Conservation (phyloP, 2,113 vertebrate genomes). For the Megalops atlanticus region DNA sequence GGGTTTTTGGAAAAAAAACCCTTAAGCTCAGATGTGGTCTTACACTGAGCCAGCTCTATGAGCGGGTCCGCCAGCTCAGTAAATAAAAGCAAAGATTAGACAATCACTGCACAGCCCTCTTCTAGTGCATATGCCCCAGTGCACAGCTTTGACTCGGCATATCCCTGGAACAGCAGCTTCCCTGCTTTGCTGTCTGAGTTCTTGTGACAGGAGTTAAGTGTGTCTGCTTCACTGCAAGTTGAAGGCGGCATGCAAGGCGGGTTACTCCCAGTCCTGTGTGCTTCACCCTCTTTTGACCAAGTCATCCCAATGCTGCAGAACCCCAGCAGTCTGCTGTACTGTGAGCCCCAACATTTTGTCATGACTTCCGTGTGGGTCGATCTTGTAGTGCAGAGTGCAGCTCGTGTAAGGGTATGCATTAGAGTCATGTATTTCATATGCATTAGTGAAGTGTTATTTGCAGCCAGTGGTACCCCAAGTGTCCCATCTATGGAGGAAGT, state of each 20-base stretch:
- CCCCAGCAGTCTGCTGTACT: too few relatives aligned
- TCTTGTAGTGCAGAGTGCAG: too few relatives aligned
- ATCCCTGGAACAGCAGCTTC: too few relatives aligned
- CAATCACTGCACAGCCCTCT: conserved; percentile 24
- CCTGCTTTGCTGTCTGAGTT: neutral
- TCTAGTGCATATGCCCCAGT: neutral
- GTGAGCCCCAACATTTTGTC: too few relatives aligned
- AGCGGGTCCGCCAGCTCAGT: neutral
- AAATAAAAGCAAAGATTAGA: neutral
- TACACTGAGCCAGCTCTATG: too few relatives aligned
- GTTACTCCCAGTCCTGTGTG: neutral
- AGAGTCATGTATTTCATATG: too few relatives aligned
- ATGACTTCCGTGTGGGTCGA: too few relatives aligned
- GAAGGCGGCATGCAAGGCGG: neutral
- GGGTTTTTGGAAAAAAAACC: neutral
- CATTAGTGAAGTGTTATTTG: neutral
- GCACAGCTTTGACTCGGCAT: neutral
- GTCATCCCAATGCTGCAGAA: too few relatives aligned
- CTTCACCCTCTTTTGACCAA: too few relatives aligned
- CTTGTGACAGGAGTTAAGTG: neutral
- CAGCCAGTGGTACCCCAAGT: conserved; percentile 7
- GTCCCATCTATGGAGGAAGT: neutral
- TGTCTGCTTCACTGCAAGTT: neutral
- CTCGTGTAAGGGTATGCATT: too few relatives aligned
- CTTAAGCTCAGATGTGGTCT: neutral